phyloP scores from a whole-genome alignment of 2,113 vertebrate species.

The Epinephelus cyanopodus region DNA sequence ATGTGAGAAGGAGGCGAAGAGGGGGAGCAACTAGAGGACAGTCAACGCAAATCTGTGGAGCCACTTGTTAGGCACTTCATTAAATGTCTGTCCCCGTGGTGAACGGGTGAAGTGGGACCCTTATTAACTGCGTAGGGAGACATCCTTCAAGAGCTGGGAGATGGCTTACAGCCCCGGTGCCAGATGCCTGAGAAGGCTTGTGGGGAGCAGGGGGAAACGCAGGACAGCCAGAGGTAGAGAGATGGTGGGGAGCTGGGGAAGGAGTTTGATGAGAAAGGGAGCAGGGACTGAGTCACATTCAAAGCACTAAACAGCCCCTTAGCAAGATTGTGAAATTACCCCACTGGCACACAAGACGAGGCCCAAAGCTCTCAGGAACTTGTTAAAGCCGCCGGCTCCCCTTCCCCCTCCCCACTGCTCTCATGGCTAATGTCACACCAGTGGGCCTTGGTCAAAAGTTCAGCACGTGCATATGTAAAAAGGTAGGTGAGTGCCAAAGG shows the following conservation, averaged over 20 bases:
- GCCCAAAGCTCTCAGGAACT: conserved; percentile 95
- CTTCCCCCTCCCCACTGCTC: conserved; percentile 70
- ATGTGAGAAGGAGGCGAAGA: conserved; percentile 71
- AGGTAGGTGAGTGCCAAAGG: conserved; percentile 90
- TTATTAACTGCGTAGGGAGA: conserved; percentile 96
- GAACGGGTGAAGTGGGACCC: conserved; percentile 87
- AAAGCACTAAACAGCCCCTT: conserved; percentile 74
- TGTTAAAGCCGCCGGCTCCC: conserved; percentile 92
- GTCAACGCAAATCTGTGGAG: conserved; percentile 86
- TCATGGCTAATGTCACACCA: conserved; percentile 90
- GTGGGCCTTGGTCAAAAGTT: conserved; percentile 96
- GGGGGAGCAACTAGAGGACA: conserved; percentile 76
- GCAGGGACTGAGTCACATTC: conserved; percentile 70
- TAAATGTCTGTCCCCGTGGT: conserved; percentile 93
- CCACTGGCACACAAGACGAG: conserved; percentile 87
- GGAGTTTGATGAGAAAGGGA: conserved; percentile 63
- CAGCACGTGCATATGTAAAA: conserved; percentile 95
- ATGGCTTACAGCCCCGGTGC: conserved; percentile 88
- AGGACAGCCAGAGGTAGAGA: conserved; percentile 39
- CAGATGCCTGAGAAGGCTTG: conserved; percentile 81
- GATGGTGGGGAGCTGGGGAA: conserved; percentile 41
- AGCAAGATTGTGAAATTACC: conserved; percentile 88
- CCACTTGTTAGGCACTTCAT: conserved; percentile 96
- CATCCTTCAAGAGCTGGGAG: conserved; percentile 93
- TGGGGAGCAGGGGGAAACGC: conserved; percentile 35